phyloP scores from a whole-genome alignment of 2,888 invertebrate genomes.

The Laothoe populi region DNA sequence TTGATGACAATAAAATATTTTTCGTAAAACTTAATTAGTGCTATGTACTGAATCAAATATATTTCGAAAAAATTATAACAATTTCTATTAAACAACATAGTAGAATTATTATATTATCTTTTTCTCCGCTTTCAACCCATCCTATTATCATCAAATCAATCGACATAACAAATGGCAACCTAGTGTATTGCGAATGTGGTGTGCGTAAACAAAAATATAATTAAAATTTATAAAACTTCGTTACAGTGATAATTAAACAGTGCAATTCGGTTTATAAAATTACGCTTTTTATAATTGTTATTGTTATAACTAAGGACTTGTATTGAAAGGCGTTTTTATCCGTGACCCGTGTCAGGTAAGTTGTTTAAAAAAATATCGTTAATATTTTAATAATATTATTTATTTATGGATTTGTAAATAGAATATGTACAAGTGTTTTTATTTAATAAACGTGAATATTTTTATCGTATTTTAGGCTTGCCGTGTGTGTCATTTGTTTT shows the following conservation, averaged over 20 bases:
- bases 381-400: background rate
- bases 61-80: background rate
- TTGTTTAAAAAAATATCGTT: constrained; percentile 32
- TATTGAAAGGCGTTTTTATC: background rate
- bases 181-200: constrained; percentile 35
- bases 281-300: constrained; percentile 1
- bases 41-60: too few species aligned
- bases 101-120: background rate
- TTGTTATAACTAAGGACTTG: background rate
- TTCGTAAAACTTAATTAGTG: too few species aligned
- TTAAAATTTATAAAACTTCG: background rate
- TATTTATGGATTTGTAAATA: background rate
- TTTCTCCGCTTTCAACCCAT: constrained; percentile 20
- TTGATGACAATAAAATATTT: too few species aligned
- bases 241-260: background rate
- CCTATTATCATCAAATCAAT: constrained; percentile 45
- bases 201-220: constrained; percentile 48
- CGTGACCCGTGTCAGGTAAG: constrained; percentile 20
- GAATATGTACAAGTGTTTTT: background rate
- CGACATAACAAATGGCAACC: constrained; percentile 37
- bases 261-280: constrained; percentile 7
- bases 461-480: constrained; percentile 27
- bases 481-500: constrained; percentile 21
- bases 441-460: background rate
- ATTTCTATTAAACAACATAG: background rate